Conservation (phyloP, 2,113 vertebrate genomes). For the Syrmaticus mikado region DNA sequence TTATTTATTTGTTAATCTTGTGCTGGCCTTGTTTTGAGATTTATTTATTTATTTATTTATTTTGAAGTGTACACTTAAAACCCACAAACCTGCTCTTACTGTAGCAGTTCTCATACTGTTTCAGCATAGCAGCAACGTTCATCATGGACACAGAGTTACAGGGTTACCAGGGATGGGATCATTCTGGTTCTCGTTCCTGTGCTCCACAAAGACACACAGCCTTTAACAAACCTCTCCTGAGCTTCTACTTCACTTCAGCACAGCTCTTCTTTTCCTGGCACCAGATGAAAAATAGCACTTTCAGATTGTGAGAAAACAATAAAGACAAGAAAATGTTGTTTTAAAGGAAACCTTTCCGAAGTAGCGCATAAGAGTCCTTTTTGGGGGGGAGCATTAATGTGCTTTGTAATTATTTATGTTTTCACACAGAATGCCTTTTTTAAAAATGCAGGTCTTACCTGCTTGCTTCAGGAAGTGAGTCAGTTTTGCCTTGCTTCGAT, state of each 20-base stretch:
- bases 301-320: neutral
- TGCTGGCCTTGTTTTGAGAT: neutral
- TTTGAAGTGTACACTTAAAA: neutral
- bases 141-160: neutral
- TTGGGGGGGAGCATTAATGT: neutral
- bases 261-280: neutral
- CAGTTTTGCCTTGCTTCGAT: constrained; percentile 20
- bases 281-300: neutral
- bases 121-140: neutral
- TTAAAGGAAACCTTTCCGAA: neutral
- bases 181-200: neutral
- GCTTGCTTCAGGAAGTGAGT: neutral
- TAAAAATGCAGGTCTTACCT: neutral
- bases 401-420: constrained; percentile 40
- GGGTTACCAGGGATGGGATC: neutral
- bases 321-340: neutral
- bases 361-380: neutral
- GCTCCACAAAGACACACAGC: neutral
- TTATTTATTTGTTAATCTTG: neutral
- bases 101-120: neutral
- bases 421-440: neutral
- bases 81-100: neutral
- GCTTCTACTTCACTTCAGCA: neutral
- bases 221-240: neutral
- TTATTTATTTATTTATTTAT: neutral